Base-by-base conservation (phyloP, 1,140 invertebrate genomes). In the Chrysomallon squamiferum region DNA sequence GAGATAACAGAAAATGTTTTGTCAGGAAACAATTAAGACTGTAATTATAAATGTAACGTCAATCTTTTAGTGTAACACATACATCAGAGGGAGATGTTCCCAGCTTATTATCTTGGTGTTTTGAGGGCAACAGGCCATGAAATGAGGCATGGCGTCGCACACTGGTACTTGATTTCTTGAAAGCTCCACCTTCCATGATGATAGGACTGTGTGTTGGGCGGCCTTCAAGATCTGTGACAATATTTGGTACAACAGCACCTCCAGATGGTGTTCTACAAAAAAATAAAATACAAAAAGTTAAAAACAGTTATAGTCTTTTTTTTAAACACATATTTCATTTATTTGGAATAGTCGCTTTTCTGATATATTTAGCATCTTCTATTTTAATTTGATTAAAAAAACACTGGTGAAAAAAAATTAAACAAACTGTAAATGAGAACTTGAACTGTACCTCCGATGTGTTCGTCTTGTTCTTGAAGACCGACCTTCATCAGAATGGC, bases 121-220 rank as follows among this genome's bases (percentile, higher is more conserved):
- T 74, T 2, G 76, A 75, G 13, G 76, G 76, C n/a, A 78, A 43
- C 15, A 77, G 59, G n/a, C 74, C 74, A 62, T 78, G 76, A 49
- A 76, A 78, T 35, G 76, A 78, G 29, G 74, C 72, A 45, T 78
- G 73, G 25, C 76, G 63, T 54, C 69, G 65, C 32, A 78, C 69
- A 52, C 63, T 76, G 47, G 59, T 65, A 25, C 68, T 57, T 9
- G 65, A 58, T 50, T 65, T 69, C 56, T 66, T 66, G 22, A 49
- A 50, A 18, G 50, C 58, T 22, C 60, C 67, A 3, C 73, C 71
- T 54, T 74, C 74, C 70, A 73, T 72, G 49, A 78, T 78, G 56
- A 78, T 75, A 15, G 76, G 76, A 59, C 69, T 74, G 66, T 78
- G 71, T 22, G 68, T 69, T 38, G 59, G 66, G 18, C 67, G 64